Evolutionary conservation across 2,888 invertebrate species (phyloP).

Genomic region (Hydropsyche betteni): DNA sequence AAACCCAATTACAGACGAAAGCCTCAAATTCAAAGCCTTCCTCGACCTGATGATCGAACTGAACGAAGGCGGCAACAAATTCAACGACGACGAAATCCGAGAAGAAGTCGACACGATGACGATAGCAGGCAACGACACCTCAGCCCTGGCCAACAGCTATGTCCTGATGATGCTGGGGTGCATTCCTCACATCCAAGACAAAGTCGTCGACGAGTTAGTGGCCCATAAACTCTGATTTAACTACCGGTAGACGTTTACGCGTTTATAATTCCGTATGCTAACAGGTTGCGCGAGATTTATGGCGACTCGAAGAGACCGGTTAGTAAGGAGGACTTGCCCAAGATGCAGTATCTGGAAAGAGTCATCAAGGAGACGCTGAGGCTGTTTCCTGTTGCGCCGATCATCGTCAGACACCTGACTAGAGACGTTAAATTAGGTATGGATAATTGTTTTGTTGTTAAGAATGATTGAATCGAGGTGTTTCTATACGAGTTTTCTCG

Average conservation of each 20-base stretch:
- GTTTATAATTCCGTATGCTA: conserved; percentile 53
- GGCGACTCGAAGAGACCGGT: conserved; percentile 60
- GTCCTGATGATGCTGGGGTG: conserved; percentile 61
- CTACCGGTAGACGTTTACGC: background rate
- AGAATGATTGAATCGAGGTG: no score
- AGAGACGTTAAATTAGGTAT: conserved; percentile 65
- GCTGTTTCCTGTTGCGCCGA: conserved; percentile 66
- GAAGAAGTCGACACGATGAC: conserved; percentile 69
- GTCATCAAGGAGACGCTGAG: conserved; percentile 69
- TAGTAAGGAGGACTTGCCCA: conserved; percentile 63
- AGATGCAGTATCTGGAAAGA: conserved; percentile 67
- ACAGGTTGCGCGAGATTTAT: conserved; percentile 62
- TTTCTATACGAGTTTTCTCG: no score
- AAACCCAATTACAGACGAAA: conserved; percentile 51
- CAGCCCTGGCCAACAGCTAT: conserved; percentile 61
- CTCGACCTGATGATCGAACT: conserved; percentile 63
- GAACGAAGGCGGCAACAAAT: conserved; percentile 63
- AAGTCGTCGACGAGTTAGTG: conserved; percentile 61
- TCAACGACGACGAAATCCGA: conserved; percentile 65
- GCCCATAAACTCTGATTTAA: background rate
- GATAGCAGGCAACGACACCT: conserved; percentile 67
- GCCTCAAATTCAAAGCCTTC: conserved; percentile 60
- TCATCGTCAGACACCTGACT: conserved; percentile 62
- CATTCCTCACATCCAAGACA: conserved; percentile 63
- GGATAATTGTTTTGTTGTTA: conserved; percentile 47